Conservation (phyloP, 37 sponge, comb jelly and placozoan species). For the Chondrosia reniformis region DNA sequence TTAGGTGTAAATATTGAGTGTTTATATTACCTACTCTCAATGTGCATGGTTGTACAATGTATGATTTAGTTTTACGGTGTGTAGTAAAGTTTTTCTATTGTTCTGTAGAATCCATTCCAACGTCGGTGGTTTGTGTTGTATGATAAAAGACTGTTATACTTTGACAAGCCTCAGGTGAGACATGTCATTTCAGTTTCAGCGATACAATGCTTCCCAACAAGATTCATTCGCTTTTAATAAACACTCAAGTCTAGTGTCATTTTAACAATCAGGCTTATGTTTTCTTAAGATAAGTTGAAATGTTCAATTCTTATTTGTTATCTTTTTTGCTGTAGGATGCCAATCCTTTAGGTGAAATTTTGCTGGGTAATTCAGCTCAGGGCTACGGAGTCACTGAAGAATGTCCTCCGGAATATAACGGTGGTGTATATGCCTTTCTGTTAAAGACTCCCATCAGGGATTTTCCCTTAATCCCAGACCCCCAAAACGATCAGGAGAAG, state of each 20-base stretch:
- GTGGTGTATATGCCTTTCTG: conserved; percentile 59
- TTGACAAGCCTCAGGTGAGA: conserved; percentile 65
- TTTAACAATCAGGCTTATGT: too few relatives aligned
- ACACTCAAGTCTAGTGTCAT: too few relatives aligned
- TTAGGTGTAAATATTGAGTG: too few relatives aligned
- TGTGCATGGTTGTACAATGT: too few relatives aligned
- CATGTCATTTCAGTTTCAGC: background rate
- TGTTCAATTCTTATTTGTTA: background rate
- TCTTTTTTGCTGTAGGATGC: conserved; percentile 46
- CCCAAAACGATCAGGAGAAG: conserved; percentile 63
- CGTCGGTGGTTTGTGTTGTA: conserved; percentile 69
- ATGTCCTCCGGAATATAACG: conserved; percentile 49
- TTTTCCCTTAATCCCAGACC: conserved; percentile 52
- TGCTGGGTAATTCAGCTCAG: conserved; percentile 53
- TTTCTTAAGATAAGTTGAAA: too few relatives aligned
- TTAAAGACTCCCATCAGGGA: conserved; percentile 61
- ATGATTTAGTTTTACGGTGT: too few relatives aligned
- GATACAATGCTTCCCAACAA: too few relatives aligned
- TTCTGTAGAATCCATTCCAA: conserved; percentile 42
- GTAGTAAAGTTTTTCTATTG: too few relatives aligned
- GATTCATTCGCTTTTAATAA: too few relatives aligned
- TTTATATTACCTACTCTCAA: too few relatives aligned
- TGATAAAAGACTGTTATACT: conserved; percentile 63
- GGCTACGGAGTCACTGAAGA: conserved; percentile 63
- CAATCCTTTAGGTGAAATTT: conserved; percentile 76